Evolutionary conservation across 1,140 invertebrate species (phyloP).

Genomic region (Charaxes varanes): DNA sequence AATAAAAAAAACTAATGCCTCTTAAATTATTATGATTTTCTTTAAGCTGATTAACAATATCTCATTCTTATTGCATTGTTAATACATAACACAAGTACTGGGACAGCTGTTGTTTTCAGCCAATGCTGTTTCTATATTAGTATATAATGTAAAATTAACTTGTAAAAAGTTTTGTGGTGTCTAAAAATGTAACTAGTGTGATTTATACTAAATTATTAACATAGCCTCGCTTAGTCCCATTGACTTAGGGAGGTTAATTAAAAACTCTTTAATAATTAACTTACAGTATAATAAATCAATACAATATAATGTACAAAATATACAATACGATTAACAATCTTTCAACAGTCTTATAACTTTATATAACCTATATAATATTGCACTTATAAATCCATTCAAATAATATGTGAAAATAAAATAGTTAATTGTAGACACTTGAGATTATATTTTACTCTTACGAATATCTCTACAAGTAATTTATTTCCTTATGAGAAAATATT

Average conservation of each 20-base stretch:
- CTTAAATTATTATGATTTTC: neutral
- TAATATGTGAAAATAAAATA: conserved; percentile 12
- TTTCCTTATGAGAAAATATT: neutral
- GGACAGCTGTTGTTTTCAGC: too few species aligned
- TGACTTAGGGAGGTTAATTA: conserved; percentile 37
- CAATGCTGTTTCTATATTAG: too few species aligned
- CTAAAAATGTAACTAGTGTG: conserved; percentile 23
- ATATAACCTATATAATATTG: conserved; percentile 66
- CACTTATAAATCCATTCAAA: conserved; percentile 49
- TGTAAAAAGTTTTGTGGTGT: conserved; percentile 14
- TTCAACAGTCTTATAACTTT: conserved; percentile 72
- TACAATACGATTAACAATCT: conserved; percentile 68
- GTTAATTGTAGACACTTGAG: conserved; percentile 26
- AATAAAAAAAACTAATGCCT: neutral
- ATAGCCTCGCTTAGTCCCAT: conserved; percentile 37
- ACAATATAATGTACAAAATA: conserved; percentile 69
- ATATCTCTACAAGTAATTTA: conserved; percentile 15
- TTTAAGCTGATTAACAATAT: too few species aligned
- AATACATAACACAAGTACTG: too few species aligned
- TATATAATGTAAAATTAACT: too few species aligned
- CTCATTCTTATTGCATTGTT: too few species aligned
- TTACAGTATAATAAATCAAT: conserved; percentile 61
- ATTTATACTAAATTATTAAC: conserved; percentile 34
- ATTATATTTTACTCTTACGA: conserved; percentile 37
- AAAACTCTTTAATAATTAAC: conserved; percentile 51